phyloP scores from a whole-genome alignment of 2,113 vertebrate species.

The Rostratula benghalensis region DNA sequence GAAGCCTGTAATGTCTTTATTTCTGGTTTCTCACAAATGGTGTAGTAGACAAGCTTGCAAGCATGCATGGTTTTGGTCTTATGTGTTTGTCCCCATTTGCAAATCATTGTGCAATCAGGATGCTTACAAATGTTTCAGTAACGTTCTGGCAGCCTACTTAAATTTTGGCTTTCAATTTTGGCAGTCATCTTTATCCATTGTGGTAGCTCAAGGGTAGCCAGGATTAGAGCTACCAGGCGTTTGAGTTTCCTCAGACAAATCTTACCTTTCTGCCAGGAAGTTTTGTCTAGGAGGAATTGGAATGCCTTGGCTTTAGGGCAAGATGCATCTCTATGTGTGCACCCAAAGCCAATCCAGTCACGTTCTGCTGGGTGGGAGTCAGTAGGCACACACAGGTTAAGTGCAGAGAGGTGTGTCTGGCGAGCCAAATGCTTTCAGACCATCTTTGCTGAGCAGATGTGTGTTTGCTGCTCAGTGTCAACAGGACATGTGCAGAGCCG shows the following conservation, averaged over 20 bases:
- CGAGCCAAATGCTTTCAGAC: background rate
- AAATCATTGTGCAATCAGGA: background rate
- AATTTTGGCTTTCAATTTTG: background rate
- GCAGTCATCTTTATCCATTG: background rate
- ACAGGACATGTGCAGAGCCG: accelerated
- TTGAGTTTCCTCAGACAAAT: background rate
- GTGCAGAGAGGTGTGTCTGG: background rate
- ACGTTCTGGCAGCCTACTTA: background rate
- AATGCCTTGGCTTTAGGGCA: background rate
- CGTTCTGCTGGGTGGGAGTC: background rate
- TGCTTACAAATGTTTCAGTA: background rate
- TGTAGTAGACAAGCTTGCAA: background rate
- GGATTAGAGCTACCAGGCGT: background rate
- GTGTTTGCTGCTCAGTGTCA: background rate
- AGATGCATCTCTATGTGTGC: background rate
- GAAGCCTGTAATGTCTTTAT: background rate
- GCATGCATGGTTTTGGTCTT: background rate
- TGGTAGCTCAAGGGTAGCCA: background rate
- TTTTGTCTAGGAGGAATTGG: background rate
- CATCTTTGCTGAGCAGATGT: background rate
- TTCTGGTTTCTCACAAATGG: background rate
- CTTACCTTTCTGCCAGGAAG: background rate
- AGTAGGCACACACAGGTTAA: background rate
- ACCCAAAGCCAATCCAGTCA: background rate
- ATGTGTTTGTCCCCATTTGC: background rate